Evolutionary conservation across 2,888 invertebrate genomes (phyloP).

Genomic region (Agriopis marginaria): DNA sequence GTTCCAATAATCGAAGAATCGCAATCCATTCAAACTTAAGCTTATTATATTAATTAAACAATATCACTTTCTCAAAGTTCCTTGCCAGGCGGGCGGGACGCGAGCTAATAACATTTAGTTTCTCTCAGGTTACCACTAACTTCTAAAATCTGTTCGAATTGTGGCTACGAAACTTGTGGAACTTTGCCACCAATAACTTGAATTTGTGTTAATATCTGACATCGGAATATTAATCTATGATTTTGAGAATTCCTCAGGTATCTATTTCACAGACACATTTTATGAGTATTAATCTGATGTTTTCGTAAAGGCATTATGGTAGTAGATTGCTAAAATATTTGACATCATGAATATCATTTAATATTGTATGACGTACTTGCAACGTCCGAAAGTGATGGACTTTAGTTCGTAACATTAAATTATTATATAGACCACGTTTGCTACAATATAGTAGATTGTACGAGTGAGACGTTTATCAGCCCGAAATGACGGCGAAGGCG

Average conservation of each 20-base stretch:
- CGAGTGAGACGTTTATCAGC: no score
- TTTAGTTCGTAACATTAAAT: no score
- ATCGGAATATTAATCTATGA: slow-evolving; percentile 43
- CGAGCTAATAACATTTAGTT: slow-evolving; percentile 37
- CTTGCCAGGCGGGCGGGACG: slow-evolving; percentile 24
- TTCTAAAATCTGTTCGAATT: slow-evolving; percentile 34
- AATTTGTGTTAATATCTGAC: slow-evolving; percentile 25
- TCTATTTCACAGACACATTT: background rate
- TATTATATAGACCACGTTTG: no score
- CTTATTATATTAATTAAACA: slow-evolving; percentile 38
- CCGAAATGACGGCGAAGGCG: no score
- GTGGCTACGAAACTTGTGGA: slow-evolving; percentile 23
- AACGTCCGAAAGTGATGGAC: no score
- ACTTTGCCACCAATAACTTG: slow-evolving; percentile 24
- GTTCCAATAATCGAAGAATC: slow-evolving; percentile 17
- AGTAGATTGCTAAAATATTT: no score
- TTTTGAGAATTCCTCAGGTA: slow-evolving; percentile 5
- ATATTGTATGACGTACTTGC: no score
- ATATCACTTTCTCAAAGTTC: slow-evolving; percentile 41
- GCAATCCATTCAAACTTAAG: slow-evolving; percentile 14
- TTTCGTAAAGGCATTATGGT: no score
- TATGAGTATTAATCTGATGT: no score
- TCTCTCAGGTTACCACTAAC: slow-evolving; percentile 35
- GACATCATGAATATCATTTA: no score
- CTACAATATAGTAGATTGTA: no score